These are phyloP conservation scores for Nomada ferruginata DNA, from an alignment of 2,888 invertebrate species.

Conservation along the genomic window DNA sequence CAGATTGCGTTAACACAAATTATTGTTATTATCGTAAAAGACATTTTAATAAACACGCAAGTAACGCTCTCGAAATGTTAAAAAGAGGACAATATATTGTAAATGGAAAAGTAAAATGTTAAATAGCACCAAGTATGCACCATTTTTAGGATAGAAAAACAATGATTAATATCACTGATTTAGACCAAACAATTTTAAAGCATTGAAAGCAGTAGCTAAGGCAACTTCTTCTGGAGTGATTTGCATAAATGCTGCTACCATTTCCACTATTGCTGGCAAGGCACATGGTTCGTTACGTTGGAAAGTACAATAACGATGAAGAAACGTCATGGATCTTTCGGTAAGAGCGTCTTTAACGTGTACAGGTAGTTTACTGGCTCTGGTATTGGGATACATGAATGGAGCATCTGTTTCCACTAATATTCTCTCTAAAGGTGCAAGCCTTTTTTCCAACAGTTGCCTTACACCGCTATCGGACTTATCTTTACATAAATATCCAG, in stretches of 20 bases:
- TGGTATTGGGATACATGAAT: conserved; percentile 97
- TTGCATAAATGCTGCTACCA: conserved; percentile 96
- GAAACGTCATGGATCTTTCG: conserved; percentile 92
- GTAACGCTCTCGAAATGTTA: conserved; percentile 23
- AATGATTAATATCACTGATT: conserved; percentile 87
- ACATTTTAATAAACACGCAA: conserved; percentile 35
- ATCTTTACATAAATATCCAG: conserved; percentile 95
- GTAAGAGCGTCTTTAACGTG: conserved; percentile 95
- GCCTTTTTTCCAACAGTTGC: conserved; percentile 91
- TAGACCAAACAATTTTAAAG: conserved; percentile 94
- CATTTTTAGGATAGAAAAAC: conserved; percentile 49
- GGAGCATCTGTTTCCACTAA: conserved; percentile 97
- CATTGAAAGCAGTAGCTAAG: conserved; percentile 95
- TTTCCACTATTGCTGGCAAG: conserved; percentile 95
- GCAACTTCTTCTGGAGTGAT: conserved; percentile 95
- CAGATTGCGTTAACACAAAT: conserved; percentile 5
- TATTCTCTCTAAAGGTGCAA: conserved; percentile 92
- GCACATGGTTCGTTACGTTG: conserved; percentile 98
- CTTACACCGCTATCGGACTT: conserved; percentile 96
- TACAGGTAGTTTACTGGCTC: conserved; percentile 95
- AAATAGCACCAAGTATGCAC: conserved; percentile 75
- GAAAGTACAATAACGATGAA: conserved; percentile 96
- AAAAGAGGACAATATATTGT: conserved; percentile 10
- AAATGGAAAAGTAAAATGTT: conserved; percentile 46
- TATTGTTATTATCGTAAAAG: conserved; percentile 30